Evolutionary conservation across 2,113 vertebrate genomes (phyloP).

Genomic region (Marmota monax): DNA sequence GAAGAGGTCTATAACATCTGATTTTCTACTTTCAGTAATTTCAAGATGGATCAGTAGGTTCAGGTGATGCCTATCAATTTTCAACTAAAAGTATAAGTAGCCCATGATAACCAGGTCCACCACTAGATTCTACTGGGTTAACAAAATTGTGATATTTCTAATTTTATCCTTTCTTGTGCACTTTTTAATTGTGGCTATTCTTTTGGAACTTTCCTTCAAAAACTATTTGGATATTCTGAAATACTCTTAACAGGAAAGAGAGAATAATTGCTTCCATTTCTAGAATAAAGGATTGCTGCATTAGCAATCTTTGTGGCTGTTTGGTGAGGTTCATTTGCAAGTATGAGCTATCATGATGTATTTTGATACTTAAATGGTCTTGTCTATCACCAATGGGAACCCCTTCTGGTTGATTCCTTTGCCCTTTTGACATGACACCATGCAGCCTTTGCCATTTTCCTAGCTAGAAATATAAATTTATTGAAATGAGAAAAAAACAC

Average conservation of each 20-base stretch:
- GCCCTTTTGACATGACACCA: neutral
- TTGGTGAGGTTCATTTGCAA: neutral
- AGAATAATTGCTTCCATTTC: neutral
- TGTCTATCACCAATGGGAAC: neutral
- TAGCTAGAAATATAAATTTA: neutral
- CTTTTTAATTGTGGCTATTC: neutral
- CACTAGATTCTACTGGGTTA: neutral
- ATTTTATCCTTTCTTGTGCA: neutral
- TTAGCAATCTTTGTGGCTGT: neutral
- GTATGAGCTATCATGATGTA: neutral
- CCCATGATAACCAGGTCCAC: neutral
- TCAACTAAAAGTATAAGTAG: neutral
- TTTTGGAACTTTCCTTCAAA: neutral
- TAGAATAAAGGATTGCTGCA: neutral
- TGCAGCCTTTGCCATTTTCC: neutral
- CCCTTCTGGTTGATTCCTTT: neutral
- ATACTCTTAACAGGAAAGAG: neutral
- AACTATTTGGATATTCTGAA: neutral
- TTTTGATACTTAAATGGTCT: neutral
- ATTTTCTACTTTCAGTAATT: neutral
- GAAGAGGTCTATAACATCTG: neutral
- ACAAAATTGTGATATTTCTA: conserved; percentile 5
- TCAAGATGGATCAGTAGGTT: neutral
- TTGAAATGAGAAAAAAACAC: neutral
- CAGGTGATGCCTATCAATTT: neutral